Base-by-base conservation (phyloP, 2,888 invertebrate genomes). In the Chymomyza fuscimana region DNA sequence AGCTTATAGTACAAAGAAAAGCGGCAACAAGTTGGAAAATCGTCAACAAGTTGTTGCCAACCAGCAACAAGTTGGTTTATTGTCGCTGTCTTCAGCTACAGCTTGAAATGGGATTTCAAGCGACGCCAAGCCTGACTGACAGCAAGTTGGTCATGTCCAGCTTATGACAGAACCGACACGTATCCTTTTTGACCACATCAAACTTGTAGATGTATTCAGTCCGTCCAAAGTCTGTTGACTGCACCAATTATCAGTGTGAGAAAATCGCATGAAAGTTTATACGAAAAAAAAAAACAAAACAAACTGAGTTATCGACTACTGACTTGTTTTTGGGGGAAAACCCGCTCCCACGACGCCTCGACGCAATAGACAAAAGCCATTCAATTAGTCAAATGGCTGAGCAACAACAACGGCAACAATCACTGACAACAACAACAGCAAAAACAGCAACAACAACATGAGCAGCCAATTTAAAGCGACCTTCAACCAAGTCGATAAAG, bases 201-300 rank as follows among this genome's bases (percentile, higher is more conserved):
- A 73, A 66, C 69, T 70, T 72, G 76, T 73, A 67, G 71, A 66
- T 73, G 75, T 9, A 46, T 12, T 75, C 73, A 75, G 73, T 70
- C 70, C 70, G 73, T 71, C 76, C 73, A 72, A 71, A 74, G 73
- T 70, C 70, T 71, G 77, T 73, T 76, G 72, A 69, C 72, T 71
- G 69, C 65, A 67, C 70, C 70, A 70, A 75, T 80, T 82, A 82
- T 82, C 82, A 79, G 79, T 81, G 82, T 82, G 82, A 74, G 82
- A 82, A 82, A 81, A 79, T 64, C 70, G 46, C n/a, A 19, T 51
- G 19, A 63, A 51, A 52, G 25, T 65, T 73, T 63, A 52, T 15
- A 40, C 40, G 46, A 32, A 59, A 52, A 62, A 32, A 46, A 46
- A 59, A 58, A 62, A 25, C 19, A 40, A 46, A 65, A 62, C 65